Base-by-base conservation (phyloP, 2,888 invertebrate genomes). In the Caenorhabditis afra region DNA sequence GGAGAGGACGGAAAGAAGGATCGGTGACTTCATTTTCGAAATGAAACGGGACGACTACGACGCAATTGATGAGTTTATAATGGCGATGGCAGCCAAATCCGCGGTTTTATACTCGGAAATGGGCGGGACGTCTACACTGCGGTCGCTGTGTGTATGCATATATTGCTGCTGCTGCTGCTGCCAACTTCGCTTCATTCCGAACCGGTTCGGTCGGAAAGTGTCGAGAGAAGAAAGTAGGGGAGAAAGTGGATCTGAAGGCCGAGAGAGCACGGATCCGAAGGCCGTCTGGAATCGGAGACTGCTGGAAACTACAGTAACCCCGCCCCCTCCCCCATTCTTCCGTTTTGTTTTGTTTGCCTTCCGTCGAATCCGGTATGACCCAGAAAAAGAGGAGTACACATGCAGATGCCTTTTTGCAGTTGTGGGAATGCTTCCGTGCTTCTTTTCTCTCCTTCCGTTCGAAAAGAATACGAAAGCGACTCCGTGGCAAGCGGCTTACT, bases 41-140 rank as follows among this genome's bases (percentile, higher is more conserved):
- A 37, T 29, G 41, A 58, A 47, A 29, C 10, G 16, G 20, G 20
- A 53, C 29, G 23, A 50, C 29, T 3, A 53, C 29, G 23, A 50
- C 29, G 50, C 58, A 68, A 59, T 71, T 62, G 61, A 71, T 71
- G 71, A 71, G 71, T 62, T 64, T 71, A 62, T 64, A 57, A 64
- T 71, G 49, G 39, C 57, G 29, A 50, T 59, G 68, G 68, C 59
- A 67, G 47, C 41, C 62, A 71, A 71, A 71, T 71, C 71, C 71
- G 20, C 62, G 55, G 29, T 71, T 71, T 71, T 71, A 71, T 71
- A 71, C 57, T 71, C 62, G 71, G 71, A 71, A 71, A 71, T 71
- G 71, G 71, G 71, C 71, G 71, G 71, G 44, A 23, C 44, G 44
- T 7, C 29, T 29, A 29, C 62, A 10, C 52, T 20, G 23, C 44